Evolutionary conservation across 2,113 vertebrate genomes (phyloP).

Genomic region (Sphaerodactylus townsendi): DNA sequence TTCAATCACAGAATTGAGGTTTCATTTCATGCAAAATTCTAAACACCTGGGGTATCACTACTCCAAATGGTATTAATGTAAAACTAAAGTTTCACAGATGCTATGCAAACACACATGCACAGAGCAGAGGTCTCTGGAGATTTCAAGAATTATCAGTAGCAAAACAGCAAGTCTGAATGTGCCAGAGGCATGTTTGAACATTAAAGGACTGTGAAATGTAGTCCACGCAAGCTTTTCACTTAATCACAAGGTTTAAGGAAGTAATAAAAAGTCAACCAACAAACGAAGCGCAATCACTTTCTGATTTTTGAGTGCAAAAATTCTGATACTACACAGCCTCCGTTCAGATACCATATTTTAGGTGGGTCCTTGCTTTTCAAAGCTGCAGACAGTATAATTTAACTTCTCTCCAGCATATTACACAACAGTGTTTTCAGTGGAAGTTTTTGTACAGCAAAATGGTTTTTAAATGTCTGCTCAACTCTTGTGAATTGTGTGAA

Average conservation of each 20-base stretch:
- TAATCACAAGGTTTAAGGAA: conserved; percentile 19
- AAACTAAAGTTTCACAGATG: not conserved
- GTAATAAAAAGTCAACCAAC: conserved; percentile 30
- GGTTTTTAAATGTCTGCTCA: not conserved
- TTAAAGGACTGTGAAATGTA: conserved; percentile 16
- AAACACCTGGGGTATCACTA: not conserved
- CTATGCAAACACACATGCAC: not conserved
- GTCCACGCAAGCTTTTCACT: conserved; percentile 19
- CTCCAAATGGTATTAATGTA: not conserved
- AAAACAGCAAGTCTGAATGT: conserved; percentile 28
- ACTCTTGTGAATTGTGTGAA: not conserved
- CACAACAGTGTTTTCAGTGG: conserved; percentile 25
- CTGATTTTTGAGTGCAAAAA: conserved; percentile 10
- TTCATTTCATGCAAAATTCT: not conserved
- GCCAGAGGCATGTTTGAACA: not conserved
- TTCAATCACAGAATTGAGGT: not conserved
- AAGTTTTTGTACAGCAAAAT: conserved; percentile 17
- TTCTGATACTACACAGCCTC: conserved; percentile 23
- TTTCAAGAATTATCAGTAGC: conserved; percentile 28
- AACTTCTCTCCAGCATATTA: conserved; percentile 36
- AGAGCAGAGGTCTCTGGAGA: not conserved
- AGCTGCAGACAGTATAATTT: conserved; percentile 31
- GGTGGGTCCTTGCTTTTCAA: conserved; percentile 27
- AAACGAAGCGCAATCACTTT: conserved; percentile 20
- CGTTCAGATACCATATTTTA: not conserved